phyloP scores from a whole-genome alignment of 2,113 vertebrate species.

The Himantopus leucocephalus region DNA sequence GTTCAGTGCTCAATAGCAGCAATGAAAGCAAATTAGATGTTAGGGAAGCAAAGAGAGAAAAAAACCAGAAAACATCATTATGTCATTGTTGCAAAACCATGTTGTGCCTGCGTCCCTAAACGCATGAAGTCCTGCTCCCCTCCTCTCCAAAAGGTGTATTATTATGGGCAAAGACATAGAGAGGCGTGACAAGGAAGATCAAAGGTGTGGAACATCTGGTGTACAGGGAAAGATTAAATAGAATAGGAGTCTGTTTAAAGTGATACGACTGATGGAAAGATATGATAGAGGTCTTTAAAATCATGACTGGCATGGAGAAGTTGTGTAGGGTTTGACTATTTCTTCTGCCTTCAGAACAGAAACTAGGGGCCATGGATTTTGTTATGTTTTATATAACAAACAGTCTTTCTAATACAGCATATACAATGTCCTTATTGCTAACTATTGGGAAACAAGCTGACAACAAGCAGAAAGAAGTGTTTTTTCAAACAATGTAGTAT shows the following conservation, averaged over 20 bases:
- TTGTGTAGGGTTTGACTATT: background rate
- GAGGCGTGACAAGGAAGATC: background rate
- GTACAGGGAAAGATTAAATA: conserved; percentile 15
- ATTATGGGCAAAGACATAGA: background rate
- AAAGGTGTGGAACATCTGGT: conserved; percentile 32
- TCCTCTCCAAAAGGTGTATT: background rate
- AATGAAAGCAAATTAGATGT: background rate
- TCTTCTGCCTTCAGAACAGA: background rate
- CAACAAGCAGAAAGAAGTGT: background rate
- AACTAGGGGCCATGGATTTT: background rate
- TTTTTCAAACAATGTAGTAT: background rate
- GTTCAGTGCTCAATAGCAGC: background rate
- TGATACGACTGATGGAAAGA: background rate
- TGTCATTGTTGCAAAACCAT: background rate
- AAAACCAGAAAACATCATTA: background rate
- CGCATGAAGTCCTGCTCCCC: background rate
- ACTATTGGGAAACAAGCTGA: background rate
- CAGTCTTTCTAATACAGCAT: background rate
- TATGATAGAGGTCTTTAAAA: background rate
- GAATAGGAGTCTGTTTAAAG: background rate
- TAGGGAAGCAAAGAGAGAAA: background rate
- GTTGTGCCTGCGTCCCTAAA: background rate
- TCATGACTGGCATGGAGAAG: background rate
- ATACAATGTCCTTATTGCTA: background rate
- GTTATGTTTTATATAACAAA: background rate